These are phyloP conservation scores for Caenorhabditis afra DNA, from an alignment of 2,888 invertebrate genomes.

Conservation along the genomic window DNA sequence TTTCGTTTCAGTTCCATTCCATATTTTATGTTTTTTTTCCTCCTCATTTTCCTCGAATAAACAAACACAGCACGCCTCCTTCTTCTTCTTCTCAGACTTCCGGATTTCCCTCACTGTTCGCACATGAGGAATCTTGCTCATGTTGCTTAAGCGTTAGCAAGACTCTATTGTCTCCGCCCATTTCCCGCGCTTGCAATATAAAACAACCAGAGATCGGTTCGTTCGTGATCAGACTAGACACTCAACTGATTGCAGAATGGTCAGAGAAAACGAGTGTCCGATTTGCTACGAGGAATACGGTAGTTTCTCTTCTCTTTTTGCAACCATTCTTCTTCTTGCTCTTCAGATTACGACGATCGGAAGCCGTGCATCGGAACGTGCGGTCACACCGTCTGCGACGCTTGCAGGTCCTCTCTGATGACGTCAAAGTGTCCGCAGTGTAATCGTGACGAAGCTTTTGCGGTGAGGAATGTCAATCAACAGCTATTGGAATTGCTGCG, in stretches of 20 bases:
- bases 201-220: too few relatives aligned
- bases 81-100: too few relatives aligned
- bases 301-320: not conserved
- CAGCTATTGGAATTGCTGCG: conserved; percentile 21
- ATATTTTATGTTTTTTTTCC: too few relatives aligned
- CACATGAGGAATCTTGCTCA: too few relatives aligned
- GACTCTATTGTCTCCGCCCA: too few relatives aligned
- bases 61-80: too few relatives aligned
- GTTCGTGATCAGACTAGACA: too few relatives aligned
- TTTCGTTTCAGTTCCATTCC: not conserved
- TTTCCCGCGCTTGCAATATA: too few relatives aligned
- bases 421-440: conserved; percentile 22
- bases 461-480: conserved; percentile 15
- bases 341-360: conserved; percentile 15
- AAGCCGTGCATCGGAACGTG: conserved; percentile 45
- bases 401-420: conserved; percentile 3
- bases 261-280: not conserved
- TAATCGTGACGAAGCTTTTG: conserved; percentile 22
- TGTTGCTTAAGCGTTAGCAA: too few relatives aligned
- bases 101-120: too few relatives aligned
- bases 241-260: not conserved
- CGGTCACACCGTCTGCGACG: conserved; percentile 35
- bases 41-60: too few relatives aligned
- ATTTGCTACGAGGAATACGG: conserved; percentile 49
- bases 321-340: not conserved